phyloP scores from a whole-genome alignment of 2,888 invertebrate genomes.

The Heliconius aoede region DNA sequence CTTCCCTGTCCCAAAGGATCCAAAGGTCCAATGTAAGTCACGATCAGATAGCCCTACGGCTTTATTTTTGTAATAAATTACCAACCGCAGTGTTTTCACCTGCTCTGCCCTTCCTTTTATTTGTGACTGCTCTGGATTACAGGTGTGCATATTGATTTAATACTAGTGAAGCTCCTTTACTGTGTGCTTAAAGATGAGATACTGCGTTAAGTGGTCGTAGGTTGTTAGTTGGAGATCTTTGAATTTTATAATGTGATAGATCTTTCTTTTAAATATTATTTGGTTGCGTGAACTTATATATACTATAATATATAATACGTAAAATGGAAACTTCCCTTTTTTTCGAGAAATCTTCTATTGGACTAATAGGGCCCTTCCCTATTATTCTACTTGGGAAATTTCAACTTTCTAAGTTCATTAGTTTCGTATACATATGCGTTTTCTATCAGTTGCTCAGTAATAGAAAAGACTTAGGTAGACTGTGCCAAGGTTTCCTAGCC shows the following conservation, averaged over 20 bases:
- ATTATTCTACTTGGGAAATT: too few relatives aligned
- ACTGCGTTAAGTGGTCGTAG: background rate
- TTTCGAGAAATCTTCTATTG: too few relatives aligned
- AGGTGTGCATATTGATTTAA: constrained; percentile 47
- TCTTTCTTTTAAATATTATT: background rate
- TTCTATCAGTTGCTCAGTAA: too few relatives aligned
- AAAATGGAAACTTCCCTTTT: too few relatives aligned
- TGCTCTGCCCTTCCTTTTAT: constrained; percentile 48
- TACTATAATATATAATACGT: too few relatives aligned
- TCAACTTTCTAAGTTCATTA: too few relatives aligned
- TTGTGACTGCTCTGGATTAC: constrained; percentile 45
- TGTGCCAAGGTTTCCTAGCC: too few relatives aligned
- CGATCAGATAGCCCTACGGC: constrained; percentile 50
- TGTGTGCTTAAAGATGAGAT: background rate
- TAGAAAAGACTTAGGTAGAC: too few relatives aligned
- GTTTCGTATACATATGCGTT: too few relatives aligned
- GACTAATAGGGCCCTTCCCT: too few relatives aligned
- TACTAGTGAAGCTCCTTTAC: constrained; percentile 13
- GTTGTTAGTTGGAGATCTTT: background rate
- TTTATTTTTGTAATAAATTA: constrained; percentile 54
- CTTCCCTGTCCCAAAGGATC: constrained; percentile 38
- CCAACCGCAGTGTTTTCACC: constrained; percentile 49
- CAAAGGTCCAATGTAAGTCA: constrained; percentile 48
- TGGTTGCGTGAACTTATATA: too few relatives aligned
- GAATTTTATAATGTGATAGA: background rate